These are phyloP conservation scores for Hyperopisus bebe DNA, from an alignment of 2,113 vertebrate genomes.

Conservation along the genomic window DNA sequence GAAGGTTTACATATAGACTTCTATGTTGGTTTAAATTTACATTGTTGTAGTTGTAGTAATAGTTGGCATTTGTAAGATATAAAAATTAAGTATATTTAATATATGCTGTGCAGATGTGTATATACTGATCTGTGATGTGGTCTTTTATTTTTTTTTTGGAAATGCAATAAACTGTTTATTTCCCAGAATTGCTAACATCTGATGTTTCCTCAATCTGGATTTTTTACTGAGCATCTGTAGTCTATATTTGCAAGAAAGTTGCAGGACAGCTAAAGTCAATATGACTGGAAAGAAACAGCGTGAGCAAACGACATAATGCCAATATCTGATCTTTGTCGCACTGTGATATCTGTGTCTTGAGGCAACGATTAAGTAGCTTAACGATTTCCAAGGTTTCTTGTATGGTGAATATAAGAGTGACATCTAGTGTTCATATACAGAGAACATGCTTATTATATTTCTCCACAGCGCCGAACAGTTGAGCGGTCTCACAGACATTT, in stretches of 20 bases:
- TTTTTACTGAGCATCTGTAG: neutral
- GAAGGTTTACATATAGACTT: neutral
- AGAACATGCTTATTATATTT: neutral
- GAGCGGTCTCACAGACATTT: neutral
- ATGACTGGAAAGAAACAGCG: neutral
- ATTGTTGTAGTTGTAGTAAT: neutral
- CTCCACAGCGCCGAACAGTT: neutral
- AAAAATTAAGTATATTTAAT: slow-evolving; percentile 5
- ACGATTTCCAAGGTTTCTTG: neutral
- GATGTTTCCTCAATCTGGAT: neutral
- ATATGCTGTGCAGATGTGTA: slow-evolving; percentile 14
- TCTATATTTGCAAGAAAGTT: neutral
- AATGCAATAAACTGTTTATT: slow-evolving; percentile 6
- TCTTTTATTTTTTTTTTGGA: neutral
- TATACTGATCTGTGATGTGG: slow-evolving; percentile 8
- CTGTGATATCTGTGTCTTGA: neutral
- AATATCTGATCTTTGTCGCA: neutral
- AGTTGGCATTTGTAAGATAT: slow-evolving; percentile 6
- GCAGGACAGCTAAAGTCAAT: neutral
- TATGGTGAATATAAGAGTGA: neutral
- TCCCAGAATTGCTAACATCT: neutral
- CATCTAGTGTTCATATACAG: neutral
- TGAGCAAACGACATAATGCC: neutral
- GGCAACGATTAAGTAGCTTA: neutral
- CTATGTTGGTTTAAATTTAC: neutral